phyloP scores from a whole-genome alignment of 1,140 invertebrate genomes.

The Subanguina moxae region DNA sequence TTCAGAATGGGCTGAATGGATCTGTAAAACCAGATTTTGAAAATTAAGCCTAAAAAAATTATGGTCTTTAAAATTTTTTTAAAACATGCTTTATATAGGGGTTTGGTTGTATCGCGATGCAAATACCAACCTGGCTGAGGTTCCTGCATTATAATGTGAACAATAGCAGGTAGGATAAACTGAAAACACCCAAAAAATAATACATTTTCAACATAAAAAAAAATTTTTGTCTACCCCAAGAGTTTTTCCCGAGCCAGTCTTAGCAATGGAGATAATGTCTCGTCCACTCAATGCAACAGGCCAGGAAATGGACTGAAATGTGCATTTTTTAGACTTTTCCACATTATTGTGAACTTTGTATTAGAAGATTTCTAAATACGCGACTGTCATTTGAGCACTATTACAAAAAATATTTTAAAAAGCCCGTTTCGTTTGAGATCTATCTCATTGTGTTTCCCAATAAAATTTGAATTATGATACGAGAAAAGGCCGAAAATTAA shows the following conservation, averaged over 20 bases:
- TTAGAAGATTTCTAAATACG: too few species aligned
- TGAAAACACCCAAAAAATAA: slow-evolving; percentile 23
- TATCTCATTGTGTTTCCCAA: too few species aligned
- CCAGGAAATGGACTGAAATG: slow-evolving; percentile 61
- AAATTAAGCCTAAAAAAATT: too few species aligned
- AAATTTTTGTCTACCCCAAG: slow-evolving; percentile 63
- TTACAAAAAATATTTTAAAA: too few species aligned
- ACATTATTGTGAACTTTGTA: too few species aligned
- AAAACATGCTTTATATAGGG: slow-evolving; percentile 85
- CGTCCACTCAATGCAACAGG: slow-evolving; percentile 62
- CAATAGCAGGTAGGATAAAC: slow-evolving; percentile 71
- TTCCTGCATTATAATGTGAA: slow-evolving; percentile 85
- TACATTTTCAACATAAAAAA: slow-evolving; percentile 64
- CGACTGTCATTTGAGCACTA: too few species aligned
- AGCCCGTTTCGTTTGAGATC: too few species aligned
- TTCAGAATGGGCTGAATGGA: too few species aligned
- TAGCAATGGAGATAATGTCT: slow-evolving; percentile 65
- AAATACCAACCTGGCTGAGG: slow-evolving; percentile 28
- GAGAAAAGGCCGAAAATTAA: too few species aligned
- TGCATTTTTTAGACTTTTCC: too few species aligned
- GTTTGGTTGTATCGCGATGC: slow-evolving; percentile 45
- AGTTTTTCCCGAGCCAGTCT: slow-evolving; percentile 67
- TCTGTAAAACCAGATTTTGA: too few species aligned
- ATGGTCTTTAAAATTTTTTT: slow-evolving; percentile 6
- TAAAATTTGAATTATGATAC: too few species aligned